Evolutionary conservation across 2,797 vertebrate genomes (phyloP), one percentile per base, ranked within the genome.

Genomic region (Danionella dracula): DNA sequence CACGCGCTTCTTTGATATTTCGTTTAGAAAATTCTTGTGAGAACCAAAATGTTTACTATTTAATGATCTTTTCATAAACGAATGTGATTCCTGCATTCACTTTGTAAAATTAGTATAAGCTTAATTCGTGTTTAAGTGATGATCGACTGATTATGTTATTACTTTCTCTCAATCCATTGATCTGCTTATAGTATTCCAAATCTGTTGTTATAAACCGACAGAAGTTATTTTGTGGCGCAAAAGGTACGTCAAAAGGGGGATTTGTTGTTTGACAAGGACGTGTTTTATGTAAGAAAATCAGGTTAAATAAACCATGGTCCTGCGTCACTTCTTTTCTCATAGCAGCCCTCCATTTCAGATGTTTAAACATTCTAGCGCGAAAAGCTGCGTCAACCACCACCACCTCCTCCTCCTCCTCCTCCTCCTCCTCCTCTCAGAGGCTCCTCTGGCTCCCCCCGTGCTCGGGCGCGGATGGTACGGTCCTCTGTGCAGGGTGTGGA

Each of bases 141-240:
- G n/a, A n/a, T n/a, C n/a, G n/a, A n/a, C n/a, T n/a, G n/a, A n/a
- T n/a, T n/a, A n/a, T n/a, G n/a, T n/a, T n/a, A n/a, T n/a, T n/a
- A n/a, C n/a, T n/a, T n/a, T n/a, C n/a, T n/a, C n/a, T n/a, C n/a
- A n/a, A n/a, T n/a, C n/a, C n/a, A n/a, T n/a, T n/a, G n/a, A n/a
- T n/a, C n/a, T n/a, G n/a, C n/a, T n/a, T n/a, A n/a, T n/a, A n/a
- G n/a, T n/a, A n/a, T n/a, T n/a, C n/a, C n/a, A n/a, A n/a, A n/a
- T n/a, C n/a, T n/a, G n/a, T n/a, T n/a, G n/a, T 27, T 91, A 91
- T 91, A 91, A 90, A 91, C 90, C 88, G 90, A 87, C 82, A 70
- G 76, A 81, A 85, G 82, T 79, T 78, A 75, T 73, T 85, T 65
- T 88, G 80, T 74, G 87, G 83, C 66, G 77, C 82, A 75, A 83